These are phyloP conservation scores for Epizoanthus scotinus DNA, from an alignment of 92 coral and sea anemone species.

Conservation along the genomic window DNA sequence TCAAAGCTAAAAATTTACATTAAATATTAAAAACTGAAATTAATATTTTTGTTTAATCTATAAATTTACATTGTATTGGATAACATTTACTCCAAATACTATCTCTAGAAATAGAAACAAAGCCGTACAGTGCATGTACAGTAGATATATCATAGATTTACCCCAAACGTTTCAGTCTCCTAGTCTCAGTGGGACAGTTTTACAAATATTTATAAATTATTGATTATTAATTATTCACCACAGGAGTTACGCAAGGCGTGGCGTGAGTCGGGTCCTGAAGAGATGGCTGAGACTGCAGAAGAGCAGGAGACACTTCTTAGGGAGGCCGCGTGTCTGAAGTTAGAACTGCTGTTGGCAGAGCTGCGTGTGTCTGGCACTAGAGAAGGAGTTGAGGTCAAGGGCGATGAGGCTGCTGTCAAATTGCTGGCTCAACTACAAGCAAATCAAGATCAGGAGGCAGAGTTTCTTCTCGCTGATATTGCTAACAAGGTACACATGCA, in stretches of 20 bases:
- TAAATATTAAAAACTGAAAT: no score
- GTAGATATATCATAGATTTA: no score
- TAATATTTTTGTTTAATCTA: no score
- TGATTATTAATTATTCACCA: no score
- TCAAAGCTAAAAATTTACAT: no score
- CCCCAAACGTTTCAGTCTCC: no score
- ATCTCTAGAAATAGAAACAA: no score
- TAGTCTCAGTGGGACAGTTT: no score
- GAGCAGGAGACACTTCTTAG: conserved; percentile 86
- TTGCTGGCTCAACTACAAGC: conserved; percentile 89
- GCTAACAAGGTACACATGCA: conserved; percentile 73
- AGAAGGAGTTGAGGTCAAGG: conserved; percentile 57
- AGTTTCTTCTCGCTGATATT: conserved; percentile 77
- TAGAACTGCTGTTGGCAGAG: conserved; percentile 58
- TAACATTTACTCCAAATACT: no score
- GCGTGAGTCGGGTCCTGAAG: conserved; percentile 94
- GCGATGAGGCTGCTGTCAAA: conserved; percentile 71
- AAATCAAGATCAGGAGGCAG: conserved; percentile 93
- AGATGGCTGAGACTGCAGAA: conserved; percentile 80
- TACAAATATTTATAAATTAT: background rate
- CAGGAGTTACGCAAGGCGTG: conserved; percentile 92
- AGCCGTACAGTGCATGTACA: no score
- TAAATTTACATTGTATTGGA: no score
- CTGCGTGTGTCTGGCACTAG: conserved; percentile 47
- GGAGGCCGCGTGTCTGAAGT: conserved; percentile 85